Evolutionary conservation across 1,140 invertebrate species (phyloP).

Genomic region (Euglossa dilemma): DNA sequence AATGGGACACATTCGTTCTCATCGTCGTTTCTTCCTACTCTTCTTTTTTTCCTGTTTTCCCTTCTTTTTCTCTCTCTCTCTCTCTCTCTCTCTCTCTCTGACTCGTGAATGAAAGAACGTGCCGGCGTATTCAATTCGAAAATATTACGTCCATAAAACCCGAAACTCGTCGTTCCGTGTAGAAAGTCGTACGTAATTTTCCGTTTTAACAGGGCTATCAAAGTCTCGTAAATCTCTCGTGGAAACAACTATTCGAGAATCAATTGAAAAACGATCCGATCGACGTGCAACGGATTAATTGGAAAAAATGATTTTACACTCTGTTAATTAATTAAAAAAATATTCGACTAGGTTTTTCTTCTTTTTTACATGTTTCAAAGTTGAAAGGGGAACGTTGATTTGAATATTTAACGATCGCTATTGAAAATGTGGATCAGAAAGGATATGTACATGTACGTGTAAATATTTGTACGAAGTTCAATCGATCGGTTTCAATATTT

Average conservation of each 20-base stretch:
- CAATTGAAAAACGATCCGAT: background rate
- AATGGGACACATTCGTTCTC: background rate
- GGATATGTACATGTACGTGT: too few relatives aligned
- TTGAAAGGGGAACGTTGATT: too few relatives aligned
- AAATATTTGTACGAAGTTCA: too few relatives aligned
- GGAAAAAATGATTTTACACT: background rate
- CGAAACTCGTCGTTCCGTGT: background rate
- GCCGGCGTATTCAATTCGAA: background rate
- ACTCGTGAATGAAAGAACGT: background rate
- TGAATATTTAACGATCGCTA: too few relatives aligned
- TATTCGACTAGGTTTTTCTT: too few relatives aligned
- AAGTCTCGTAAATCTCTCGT: background rate
- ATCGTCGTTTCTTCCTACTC: background rate
- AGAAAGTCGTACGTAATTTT: background rate
- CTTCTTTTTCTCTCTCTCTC: background rate
- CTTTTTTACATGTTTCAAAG: too few relatives aligned
- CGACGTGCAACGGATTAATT: background rate
- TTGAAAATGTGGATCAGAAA: too few relatives aligned
- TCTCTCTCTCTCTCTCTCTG: background rate
- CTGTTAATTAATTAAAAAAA: too few relatives aligned
- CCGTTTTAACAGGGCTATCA: background rate
- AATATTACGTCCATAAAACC: conserved; percentile 8
- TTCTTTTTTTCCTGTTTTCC: background rate
- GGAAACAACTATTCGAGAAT: background rate
- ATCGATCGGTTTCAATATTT: too few relatives aligned